A percentile compares a stretch with the other conserved stretches of the same genome.
phyloP scores from a whole-genome alignment of 2,113 vertebrate species.

The Etheostoma spectabile region DNA sequence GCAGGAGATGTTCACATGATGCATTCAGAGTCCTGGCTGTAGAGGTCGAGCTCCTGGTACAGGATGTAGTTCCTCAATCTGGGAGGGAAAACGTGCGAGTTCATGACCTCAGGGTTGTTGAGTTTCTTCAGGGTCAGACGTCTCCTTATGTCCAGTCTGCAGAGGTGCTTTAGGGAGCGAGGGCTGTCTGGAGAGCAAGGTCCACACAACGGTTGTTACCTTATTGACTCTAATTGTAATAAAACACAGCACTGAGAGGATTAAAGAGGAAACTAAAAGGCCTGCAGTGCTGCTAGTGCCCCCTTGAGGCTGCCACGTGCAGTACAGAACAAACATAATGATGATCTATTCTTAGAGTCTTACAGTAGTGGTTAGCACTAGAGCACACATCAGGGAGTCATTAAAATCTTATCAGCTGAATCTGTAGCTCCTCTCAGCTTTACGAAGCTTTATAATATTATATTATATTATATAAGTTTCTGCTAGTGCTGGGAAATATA shows the following conservation, averaged over 20 bases:
- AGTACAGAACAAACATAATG: not conserved
- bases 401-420: not conserved
- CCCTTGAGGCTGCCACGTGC: not conserved
- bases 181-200: conserved; percentile 84
- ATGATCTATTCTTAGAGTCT: not conserved
- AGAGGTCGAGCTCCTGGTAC: conserved; percentile 90
- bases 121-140: conserved; percentile 84
- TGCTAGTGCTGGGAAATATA: too few species aligned
- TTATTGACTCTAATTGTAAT: not conserved
- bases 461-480: too few species aligned
- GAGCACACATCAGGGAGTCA: not conserved
- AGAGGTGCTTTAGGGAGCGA: conserved; percentile 87
- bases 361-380: not conserved
- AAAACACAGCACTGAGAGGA: not conserved
- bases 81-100: conserved; percentile 83
- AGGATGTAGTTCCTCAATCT: conserved; percentile 84
- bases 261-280: not conserved
- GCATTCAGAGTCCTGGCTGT: conserved; percentile 56
- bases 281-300: not conserved
- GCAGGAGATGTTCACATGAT: conserved; percentile 7
- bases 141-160: conserved; percentile 87
- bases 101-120: conserved; percentile 78
- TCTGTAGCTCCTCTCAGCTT: not conserved
- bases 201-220: not conserved
- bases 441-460: too few species aligned